phyloP scores from a whole-genome alignment of 2,113 vertebrate genomes.

The Clarias gariepinus region DNA sequence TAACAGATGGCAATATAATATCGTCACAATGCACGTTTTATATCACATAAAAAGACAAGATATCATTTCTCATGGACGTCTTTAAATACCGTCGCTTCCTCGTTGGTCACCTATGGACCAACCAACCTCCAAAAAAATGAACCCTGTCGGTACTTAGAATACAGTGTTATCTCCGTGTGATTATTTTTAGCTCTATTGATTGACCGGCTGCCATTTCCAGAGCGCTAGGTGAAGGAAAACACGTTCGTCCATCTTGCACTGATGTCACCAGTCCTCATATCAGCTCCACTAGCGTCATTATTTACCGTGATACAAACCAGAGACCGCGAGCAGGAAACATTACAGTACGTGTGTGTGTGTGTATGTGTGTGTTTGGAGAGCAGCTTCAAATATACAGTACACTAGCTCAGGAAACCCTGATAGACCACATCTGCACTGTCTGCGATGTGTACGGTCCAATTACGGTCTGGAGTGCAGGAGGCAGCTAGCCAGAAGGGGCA shows the following conservation, averaged over 20 bases:
- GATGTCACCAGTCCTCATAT: slow-evolving; percentile 22
- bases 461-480: slow-evolving; percentile 17
- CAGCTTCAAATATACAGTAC: slow-evolving; percentile 19
- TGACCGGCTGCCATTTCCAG: slow-evolving; percentile 18
- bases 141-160: not conserved
- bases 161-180: not conserved
- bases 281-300: not conserved
- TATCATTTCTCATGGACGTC: not conserved
- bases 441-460: slow-evolving; percentile 26
- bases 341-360: slow-evolving; percentile 25
- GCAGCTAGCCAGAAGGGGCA: slow-evolving; percentile 36
- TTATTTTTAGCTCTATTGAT: not conserved
- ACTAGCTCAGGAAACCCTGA: slow-evolving; percentile 12
- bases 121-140: not conserved
- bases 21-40: not conserved
- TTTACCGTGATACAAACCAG: slow-evolving; percentile 40
- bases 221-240: not conserved
- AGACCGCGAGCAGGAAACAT: slow-evolving; percentile 3
- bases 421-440: slow-evolving; percentile 31
- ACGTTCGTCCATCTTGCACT: slow-evolving; percentile 13
- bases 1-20: not conserved
- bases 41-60: no score
- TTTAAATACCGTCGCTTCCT: not conserved
- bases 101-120: not conserved
- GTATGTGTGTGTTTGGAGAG: slow-evolving; percentile 13